A percentile compares a stretch with the other conserved stretches of the same genome.
phyloP scores from a whole-genome alignment of 2,113 vertebrate genomes.

The Elephantulus edwardii region DNA sequence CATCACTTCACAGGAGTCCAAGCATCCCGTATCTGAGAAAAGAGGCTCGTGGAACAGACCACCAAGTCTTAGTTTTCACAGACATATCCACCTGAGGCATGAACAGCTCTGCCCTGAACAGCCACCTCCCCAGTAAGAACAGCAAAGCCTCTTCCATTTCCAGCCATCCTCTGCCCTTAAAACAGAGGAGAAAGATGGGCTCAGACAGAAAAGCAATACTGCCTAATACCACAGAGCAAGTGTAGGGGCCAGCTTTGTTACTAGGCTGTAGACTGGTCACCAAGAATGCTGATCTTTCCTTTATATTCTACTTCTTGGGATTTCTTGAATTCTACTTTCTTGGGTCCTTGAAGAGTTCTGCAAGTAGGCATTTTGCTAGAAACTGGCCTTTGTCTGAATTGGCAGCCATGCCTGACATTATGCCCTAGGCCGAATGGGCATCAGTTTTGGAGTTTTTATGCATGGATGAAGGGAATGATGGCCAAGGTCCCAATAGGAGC shows the following conservation, averaged over 20 bases:
- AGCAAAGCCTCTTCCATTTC: not conserved
- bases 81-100: rapidly evolving
- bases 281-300: not conserved
- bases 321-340: too few species aligned
- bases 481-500: not conserved
- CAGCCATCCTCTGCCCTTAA: not conserved
- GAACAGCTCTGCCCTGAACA: not conserved
- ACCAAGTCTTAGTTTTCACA: not conserved
- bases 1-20: rapidly evolving
- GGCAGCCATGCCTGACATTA: rapidly evolving
- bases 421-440: rapidly evolving
- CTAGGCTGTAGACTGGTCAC: too few species aligned
- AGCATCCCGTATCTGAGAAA: rapidly evolving
- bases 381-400: not conserved
- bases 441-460: rapidly evolving
- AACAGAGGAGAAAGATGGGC: not conserved
- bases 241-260: rapidly evolving
- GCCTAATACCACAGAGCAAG: not conserved
- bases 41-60: rapidly evolving
- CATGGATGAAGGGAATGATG: not conserved
- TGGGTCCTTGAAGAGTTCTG: too few species aligned
- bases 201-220: not conserved
- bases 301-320: rapidly evolving
- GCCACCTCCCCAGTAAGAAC: not conserved
- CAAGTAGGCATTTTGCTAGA: not conserved